Percentiles rank a stretch among this genome's conserved stretches.
Conservation (phyloP, 2,113 vertebrate species). For the Seriola aureovittata region DNA sequence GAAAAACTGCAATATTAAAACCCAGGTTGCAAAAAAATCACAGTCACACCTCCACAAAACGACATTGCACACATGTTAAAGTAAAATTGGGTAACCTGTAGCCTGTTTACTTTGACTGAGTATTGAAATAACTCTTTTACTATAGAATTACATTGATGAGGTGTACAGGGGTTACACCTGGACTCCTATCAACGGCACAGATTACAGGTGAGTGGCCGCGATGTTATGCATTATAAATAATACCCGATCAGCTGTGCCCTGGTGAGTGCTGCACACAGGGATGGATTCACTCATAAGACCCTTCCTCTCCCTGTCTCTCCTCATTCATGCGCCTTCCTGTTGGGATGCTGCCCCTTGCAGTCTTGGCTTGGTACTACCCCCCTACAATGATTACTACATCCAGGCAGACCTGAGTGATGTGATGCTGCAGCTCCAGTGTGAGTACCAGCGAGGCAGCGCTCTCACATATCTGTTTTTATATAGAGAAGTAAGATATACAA, state of each 20-base stretch:
- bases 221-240: constrained; percentile 1
- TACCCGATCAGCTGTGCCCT: not conserved
- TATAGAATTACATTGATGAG: constrained; percentile 95
- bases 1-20: not conserved
- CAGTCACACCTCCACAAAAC: not conserved
- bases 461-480: not conserved
- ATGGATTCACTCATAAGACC: not conserved
- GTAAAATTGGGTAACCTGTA: not conserved
- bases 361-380: constrained; percentile 94
- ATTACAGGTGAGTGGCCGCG: constrained; percentile 93
- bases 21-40: not conserved
- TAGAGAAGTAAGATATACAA: not conserved
- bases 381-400: constrained; percentile 96
- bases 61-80: not conserved
- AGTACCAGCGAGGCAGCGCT: constrained; percentile 82
- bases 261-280: not conserved
- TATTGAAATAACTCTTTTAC: constrained; percentile 22
- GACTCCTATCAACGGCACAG: constrained; percentile 96
- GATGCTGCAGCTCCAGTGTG: constrained; percentile 99
- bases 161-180: constrained; percentile 93
- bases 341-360: constrained; percentile 79
- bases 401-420: constrained; percentile 97
- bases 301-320: not conserved
- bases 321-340: constrained; percentile 22
- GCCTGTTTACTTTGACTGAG: not conserved